Evolutionary conservation across 2,113 vertebrate species (phyloP), one percentile per base, ranked within the genome.

Genomic region (Atherinomorus stipes): DNA sequence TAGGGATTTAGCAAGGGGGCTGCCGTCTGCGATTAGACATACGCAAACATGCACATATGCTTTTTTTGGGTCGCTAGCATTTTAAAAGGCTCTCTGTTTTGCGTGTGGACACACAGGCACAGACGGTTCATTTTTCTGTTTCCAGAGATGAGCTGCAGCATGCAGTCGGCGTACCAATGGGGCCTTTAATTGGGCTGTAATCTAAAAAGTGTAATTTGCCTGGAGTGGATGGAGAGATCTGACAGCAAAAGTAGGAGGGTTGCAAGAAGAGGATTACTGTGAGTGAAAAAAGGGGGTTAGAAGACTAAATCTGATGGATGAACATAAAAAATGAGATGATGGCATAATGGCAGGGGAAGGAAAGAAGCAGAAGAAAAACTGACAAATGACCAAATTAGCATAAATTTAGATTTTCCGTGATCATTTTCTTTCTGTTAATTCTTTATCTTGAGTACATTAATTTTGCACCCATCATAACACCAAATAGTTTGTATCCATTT

Each of bases 121-220:
- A 73, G n/a, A 56, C 26, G 4, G 44, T 37, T 78, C n/a, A 44
- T 71, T 74, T 87, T 68, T 78, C n/a, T 60, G 34, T 38, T 80
- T 38, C 52, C 62, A 78, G 61, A 82, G 67, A 76, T 47, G 18
- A 76, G 80, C 58, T 73, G 79, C 67, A 67, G 78, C 78, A 75
- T 76, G 59, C 64, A 74, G 76, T 83, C 82, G 64, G 62, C 56
- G 62, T 70, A 67, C 71, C 66, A 72, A 71, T 34, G 28, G 74
- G 85, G 78, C 50, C 74, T 89, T 91, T 94, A 94, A 94, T 93
- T 94, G 85, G 90, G 84, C 85, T 90, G 85, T 91, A 91, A 92
- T 91, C 82, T 88, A 76, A 91, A 93, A 91, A 87, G 82, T 91
- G 87, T 91, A 83, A 92, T 94, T 93, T 91, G 85, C 82, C 80